Evolutionary conservation across 2,113 vertebrate species (phyloP).

Genomic region (Calidris pygmaea): DNA sequence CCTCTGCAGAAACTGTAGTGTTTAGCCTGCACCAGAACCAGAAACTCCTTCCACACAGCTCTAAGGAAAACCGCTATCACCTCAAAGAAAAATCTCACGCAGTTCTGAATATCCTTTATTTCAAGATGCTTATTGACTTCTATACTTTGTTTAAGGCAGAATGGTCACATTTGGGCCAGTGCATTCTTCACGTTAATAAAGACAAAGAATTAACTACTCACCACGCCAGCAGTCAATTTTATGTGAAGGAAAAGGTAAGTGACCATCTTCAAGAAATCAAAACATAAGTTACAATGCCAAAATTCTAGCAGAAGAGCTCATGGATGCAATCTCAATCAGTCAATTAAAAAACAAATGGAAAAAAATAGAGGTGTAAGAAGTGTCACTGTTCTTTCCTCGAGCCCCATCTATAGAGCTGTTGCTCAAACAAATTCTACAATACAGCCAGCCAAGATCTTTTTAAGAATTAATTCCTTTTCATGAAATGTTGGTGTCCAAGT

Average conservation of each 20-base stretch:
- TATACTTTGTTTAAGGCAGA: not conserved
- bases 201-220: not conserved
- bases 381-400: not conserved
- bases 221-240: not conserved
- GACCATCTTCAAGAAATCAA: not conserved
- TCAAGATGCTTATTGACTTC: not conserved
- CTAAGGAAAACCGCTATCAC: not conserved
- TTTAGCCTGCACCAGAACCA: not conserved
- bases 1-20: not conserved
- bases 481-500: not conserved
- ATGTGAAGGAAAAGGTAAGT: not conserved
- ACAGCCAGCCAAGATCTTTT: not conserved
- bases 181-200: not conserved
- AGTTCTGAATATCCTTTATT: not conserved
- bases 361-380: not conserved
- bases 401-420: not conserved
- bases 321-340: not conserved
- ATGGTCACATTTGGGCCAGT: not conserved
- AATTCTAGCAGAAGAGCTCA: not conserved
- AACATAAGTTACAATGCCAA: not conserved
- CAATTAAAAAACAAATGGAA: not conserved
- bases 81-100: not conserved
- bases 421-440: not conserved
- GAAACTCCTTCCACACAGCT: not conserved
- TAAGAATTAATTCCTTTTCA: not conserved